Percentiles rank a stretch among this genome's conserved stretches.
Evolutionary conservation across 92 coral and sea anemone species (phyloP).

Genomic region (Umimayanthus kanabou): DNA sequence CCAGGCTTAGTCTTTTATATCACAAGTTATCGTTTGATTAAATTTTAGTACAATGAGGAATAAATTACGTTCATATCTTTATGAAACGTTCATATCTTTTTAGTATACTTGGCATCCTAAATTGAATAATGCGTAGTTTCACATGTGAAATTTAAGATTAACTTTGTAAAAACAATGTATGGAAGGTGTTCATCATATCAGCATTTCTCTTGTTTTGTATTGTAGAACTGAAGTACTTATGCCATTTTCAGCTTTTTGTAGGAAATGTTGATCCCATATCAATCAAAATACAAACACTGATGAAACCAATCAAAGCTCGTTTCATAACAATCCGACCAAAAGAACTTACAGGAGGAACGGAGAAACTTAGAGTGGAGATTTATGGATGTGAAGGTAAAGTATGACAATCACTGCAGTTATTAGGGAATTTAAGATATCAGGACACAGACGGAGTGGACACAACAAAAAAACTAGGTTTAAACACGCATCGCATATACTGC

Average conservation of each 20-base stretch:
- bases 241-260: constrained; percentile 5
- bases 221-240: background rate
- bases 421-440: too few species aligned
- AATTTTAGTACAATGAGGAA: too few species aligned
- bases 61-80: too few species aligned
- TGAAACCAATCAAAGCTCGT: constrained; percentile 17
- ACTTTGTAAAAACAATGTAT: too few species aligned
- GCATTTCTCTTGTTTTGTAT: background rate
- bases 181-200: background rate
- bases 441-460: too few species aligned
- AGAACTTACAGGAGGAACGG: background rate
- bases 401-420: background rate
- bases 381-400: constrained; percentile 40
- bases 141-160: too few species aligned
- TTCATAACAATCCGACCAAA: constrained; percentile 31
- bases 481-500: background rate
- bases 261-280: constrained; percentile 14
- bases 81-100: too few species aligned
- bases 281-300: background rate
- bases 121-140: too few species aligned
- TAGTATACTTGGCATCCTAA: too few species aligned
- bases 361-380: constrained; percentile 4
- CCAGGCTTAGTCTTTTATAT: too few species aligned
- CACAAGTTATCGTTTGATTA: too few species aligned
- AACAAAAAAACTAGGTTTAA: background rate